phyloP scores from a whole-genome alignment of 2,888 invertebrate genomes.

The Pristionchus entomophagus region DNA sequence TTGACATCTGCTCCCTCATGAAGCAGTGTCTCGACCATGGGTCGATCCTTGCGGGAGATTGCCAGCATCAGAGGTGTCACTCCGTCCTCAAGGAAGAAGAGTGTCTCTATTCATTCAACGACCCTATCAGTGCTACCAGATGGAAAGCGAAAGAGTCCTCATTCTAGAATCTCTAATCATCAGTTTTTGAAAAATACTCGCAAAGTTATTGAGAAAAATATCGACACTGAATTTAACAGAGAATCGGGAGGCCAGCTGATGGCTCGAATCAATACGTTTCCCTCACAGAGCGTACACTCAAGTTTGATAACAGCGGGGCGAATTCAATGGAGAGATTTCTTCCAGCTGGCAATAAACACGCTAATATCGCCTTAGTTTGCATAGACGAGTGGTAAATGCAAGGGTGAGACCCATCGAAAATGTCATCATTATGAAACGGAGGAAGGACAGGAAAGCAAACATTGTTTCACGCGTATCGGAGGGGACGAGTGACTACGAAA shows the following conservation, averaged over 20 bases:
- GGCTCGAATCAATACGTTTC: background rate
- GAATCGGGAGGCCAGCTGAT: background rate
- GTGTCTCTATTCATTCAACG: too few species aligned
- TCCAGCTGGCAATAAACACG: background rate
- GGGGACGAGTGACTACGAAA: background rate
- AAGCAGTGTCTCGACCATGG: constrained; percentile 88
- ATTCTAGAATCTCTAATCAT: too few species aligned
- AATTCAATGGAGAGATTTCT: background rate
- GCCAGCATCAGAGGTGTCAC: constrained; percentile 93
- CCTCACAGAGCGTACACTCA: background rate
- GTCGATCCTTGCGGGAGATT: constrained; percentile 90
- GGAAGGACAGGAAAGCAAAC: background rate
- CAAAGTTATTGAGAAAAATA: too few species aligned
- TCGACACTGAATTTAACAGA: too few species aligned
- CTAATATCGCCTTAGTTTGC: background rate
- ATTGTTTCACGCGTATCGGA: constrained; percentile 1
- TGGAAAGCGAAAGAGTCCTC: background rate
- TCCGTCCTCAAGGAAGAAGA: constrained; percentile 85
- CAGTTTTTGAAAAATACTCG: too few species aligned
- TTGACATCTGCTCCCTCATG: constrained; percentile 93
- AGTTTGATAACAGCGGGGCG: background rate
- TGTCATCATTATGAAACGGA: background rate
- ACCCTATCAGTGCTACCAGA: background rate
- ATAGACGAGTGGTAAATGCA: background rate
- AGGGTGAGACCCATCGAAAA: background rate